A percentile compares a stretch with the other conserved stretches of the same genome.
Conservation (phyloP, 2,888 invertebrate genomes). For the Dyspetes luteomarginatus region DNA sequence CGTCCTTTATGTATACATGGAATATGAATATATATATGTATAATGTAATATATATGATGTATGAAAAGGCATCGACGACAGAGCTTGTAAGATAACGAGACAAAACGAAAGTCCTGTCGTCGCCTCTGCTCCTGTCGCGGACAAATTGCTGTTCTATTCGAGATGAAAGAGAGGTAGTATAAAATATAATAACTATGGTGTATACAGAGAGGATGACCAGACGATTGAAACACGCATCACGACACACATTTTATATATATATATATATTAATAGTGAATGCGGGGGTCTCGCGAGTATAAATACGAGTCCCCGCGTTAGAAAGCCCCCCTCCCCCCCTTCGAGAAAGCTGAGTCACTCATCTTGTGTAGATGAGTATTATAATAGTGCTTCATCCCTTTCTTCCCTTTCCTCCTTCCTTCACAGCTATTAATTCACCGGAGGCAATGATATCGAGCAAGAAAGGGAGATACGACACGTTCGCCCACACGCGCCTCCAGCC, state of each 20-base stretch:
- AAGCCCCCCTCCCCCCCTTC: background rate
- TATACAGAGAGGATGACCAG: slow-evolving; percentile 27
- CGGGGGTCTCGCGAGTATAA: slow-evolving; percentile 6
- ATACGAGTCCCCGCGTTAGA: slow-evolving; percentile 13
- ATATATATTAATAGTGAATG: slow-evolving; percentile 13
- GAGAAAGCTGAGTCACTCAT: slow-evolving; percentile 45
- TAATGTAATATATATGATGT: background rate
- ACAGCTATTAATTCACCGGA: slow-evolving; percentile 48
- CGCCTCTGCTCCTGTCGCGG: slow-evolving; percentile 10
- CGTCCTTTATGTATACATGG: background rate
- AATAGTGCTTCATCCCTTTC: slow-evolving; percentile 18
- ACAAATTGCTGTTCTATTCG: slow-evolving; percentile 32
- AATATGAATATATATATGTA: background rate
- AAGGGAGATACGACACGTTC: slow-evolving; percentile 52
- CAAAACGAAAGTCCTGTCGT: slow-evolving; percentile 47
- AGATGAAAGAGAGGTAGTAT: slow-evolving; percentile 34
- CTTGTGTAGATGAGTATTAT: slow-evolving; percentile 33
- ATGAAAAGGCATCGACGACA: slow-evolving; percentile 7
- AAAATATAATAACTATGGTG: background rate
- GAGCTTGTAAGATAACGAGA: too few species aligned
- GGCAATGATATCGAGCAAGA: slow-evolving; percentile 53
- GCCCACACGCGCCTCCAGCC: slow-evolving; percentile 51
- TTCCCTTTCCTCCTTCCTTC: slow-evolving; percentile 11
- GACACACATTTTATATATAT: background rate
- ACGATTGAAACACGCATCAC: slow-evolving; percentile 25